A percentile compares a stretch with the other conserved stretches of the same genome.
phyloP scores from a whole-genome alignment of 2,797 vertebrate genomes.

The Anguilla pacifica region DNA sequence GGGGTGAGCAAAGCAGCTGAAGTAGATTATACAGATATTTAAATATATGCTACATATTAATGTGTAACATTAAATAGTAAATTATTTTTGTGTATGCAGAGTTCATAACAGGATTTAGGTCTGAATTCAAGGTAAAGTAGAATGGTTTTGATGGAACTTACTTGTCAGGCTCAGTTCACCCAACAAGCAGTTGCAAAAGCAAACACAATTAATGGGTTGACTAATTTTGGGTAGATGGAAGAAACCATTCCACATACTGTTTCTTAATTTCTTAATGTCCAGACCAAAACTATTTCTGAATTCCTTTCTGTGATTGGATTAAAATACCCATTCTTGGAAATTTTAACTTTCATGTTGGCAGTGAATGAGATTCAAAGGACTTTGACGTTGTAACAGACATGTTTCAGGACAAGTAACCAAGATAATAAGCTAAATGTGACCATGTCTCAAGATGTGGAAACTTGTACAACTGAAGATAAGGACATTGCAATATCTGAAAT shows the following conservation, averaged over 20 bases:
- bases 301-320: not conserved
- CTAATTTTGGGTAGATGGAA: not conserved
- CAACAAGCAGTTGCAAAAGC: slow-evolving; percentile 28
- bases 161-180: not conserved
- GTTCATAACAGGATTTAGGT: not conserved
- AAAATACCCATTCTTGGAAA: not conserved
- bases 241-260: not conserved
- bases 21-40: not conserved
- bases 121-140: not conserved
- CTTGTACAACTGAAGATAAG: not conserved
- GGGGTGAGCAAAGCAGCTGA: not conserved
- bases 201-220: slow-evolving; percentile 27
- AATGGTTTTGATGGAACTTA: not conserved
- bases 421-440: not conserved
- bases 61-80: not conserved
- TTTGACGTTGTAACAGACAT: not conserved
- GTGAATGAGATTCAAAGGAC: not conserved
- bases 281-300: not conserved
- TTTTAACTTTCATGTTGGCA: not conserved
- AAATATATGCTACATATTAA: not conserved
- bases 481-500: too few relatives aligned
- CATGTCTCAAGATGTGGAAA: not conserved
- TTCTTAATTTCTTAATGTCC: not conserved
- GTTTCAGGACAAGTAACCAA: not conserved
- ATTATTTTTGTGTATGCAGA: not conserved